Evolutionary conservation across 2,888 invertebrate genomes (phyloP).

Genomic region (Tholera decimalis): DNA sequence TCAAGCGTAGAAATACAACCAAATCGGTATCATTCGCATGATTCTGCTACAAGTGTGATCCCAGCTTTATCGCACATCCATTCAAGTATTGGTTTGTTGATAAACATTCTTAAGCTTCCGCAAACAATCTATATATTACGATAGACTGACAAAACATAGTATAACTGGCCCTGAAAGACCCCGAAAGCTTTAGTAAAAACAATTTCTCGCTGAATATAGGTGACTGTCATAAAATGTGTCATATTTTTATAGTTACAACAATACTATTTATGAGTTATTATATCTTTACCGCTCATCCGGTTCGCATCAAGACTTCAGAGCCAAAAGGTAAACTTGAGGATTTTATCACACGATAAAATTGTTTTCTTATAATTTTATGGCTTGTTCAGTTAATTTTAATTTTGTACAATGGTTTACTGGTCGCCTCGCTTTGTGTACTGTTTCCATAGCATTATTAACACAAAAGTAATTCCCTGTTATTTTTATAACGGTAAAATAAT

Average conservation of each 20-base stretch:
- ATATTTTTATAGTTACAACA: conserved; percentile 42
- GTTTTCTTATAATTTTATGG: conserved; percentile 16
- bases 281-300: conserved; percentile 18
- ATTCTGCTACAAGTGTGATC: not conserved
- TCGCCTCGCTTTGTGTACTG: not conserved
- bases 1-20: not conserved
- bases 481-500: not conserved
- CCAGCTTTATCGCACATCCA: not conserved
- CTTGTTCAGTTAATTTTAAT: conserved; percentile 20
- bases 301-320: conserved; percentile 3
- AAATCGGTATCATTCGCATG: not conserved
- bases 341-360: conserved; percentile 25
- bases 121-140: conserved; percentile 7
- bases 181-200: conserved; percentile 2
- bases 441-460: not conserved
- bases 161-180: not conserved
- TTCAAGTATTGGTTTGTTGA: not conserved
- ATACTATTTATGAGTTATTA: conserved; percentile 36
- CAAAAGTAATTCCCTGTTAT: not conserved
- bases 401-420: conserved; percentile 5
- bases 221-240: conserved; percentile 30
- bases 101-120: conserved; percentile 1
- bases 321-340: conserved; percentile 5
- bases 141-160: not conserved
- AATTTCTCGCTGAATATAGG: conserved; percentile 12